Conservation (phyloP, 2,888 invertebrate genomes). For the Agriopis marginaria region DNA sequence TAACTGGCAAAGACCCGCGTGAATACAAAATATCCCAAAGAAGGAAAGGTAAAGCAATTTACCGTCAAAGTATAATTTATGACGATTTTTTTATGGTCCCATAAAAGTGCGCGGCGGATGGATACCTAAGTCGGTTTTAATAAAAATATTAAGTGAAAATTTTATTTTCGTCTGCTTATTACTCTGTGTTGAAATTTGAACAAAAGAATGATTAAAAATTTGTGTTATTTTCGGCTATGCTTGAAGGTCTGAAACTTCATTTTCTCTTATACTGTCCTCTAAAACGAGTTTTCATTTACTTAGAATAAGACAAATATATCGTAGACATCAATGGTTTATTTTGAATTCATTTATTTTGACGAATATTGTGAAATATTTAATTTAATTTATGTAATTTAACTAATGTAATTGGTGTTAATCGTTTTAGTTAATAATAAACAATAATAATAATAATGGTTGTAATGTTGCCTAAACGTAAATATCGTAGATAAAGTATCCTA, state of each 20-base stretch:
- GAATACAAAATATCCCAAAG: slow-evolving; percentile 56
- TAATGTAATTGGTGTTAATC: too few relatives aligned
- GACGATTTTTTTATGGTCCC: slow-evolving; percentile 63
- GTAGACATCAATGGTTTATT: too few relatives aligned
- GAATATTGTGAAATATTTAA: too few relatives aligned
- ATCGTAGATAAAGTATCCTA: too few relatives aligned
- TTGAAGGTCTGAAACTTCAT: not conserved
- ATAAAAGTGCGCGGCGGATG: slow-evolving; percentile 59
- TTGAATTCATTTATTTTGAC: too few relatives aligned
- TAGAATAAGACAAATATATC: too few relatives aligned
- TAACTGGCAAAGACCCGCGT: slow-evolving; percentile 46
- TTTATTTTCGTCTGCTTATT: slow-evolving; percentile 49
- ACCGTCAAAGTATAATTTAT: slow-evolving; percentile 67
- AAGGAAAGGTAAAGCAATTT: slow-evolving; percentile 56
- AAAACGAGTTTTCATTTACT: too few relatives aligned
- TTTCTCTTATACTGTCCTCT: too few relatives aligned
- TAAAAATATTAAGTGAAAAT: slow-evolving; percentile 59
- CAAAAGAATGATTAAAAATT: slow-evolving; percentile 22
- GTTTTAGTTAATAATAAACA: too few relatives aligned
- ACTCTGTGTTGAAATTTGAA: slow-evolving; percentile 41
- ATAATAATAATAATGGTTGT: too few relatives aligned
- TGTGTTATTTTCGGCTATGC: not conserved
- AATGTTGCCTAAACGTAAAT: too few relatives aligned
- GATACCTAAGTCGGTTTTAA: slow-evolving; percentile 57
- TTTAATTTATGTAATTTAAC: too few relatives aligned